These are phyloP conservation scores for Catharus minimus DNA, from an alignment of 2,113 vertebrate species.

Conservation along the genomic window DNA sequence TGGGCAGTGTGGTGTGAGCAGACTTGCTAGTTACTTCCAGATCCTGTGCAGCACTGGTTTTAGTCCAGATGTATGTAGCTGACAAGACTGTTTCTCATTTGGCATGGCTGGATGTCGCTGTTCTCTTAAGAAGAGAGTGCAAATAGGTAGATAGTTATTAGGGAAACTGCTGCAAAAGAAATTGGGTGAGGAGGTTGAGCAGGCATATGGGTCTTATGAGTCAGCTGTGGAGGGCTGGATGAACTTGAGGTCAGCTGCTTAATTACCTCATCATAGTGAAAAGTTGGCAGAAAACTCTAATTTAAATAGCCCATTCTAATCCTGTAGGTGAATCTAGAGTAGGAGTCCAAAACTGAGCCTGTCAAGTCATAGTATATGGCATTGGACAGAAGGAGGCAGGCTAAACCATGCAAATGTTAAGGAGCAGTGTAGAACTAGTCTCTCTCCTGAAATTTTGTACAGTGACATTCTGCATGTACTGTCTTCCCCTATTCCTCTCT, in stretches of 20 bases:
- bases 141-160: not conserved
- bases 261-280: not conserved
- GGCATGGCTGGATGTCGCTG: not conserved
- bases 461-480: not conserved
- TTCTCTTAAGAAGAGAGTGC: not conserved
- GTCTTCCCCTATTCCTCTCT: not conserved
- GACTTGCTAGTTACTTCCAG: not conserved
- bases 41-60: not conserved
- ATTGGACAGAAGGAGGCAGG: not conserved
- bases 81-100: not conserved
- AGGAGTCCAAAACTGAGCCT: not conserved
- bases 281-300: not conserved
- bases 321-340: not conserved
- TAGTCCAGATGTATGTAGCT: rapidly evolving
- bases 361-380: not conserved
- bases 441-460: not conserved
- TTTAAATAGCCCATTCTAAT: not conserved
- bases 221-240: not conserved
- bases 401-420: not conserved
- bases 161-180: not conserved
- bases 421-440: not conserved
- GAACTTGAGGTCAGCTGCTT: not conserved
- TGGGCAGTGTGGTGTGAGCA: not conserved
- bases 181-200: not conserved
- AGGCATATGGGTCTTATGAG: not conserved